Conservation (phyloP, 2,888 invertebrate genomes). For the Tortrix viridana region DNA sequence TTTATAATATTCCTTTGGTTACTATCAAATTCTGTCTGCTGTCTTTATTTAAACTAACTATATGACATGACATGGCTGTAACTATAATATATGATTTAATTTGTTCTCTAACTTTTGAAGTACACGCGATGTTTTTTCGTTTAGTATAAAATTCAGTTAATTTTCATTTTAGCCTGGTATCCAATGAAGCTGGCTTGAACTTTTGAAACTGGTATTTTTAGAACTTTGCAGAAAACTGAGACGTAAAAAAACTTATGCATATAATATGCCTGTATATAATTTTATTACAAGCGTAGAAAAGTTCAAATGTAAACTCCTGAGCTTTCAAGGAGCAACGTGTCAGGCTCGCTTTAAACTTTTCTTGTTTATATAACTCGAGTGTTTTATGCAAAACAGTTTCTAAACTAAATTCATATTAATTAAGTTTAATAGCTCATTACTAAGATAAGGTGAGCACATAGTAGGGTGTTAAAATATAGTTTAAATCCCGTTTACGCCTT, state of each 20-base stretch:
- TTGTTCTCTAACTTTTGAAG: too few relatives aligned
- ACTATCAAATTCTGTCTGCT: too few relatives aligned
- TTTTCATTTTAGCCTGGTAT: too few relatives aligned
- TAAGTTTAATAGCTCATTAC: slow-evolving; percentile 1
- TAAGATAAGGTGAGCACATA: slow-evolving; percentile 2
- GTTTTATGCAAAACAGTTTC: slow-evolving; percentile 16
- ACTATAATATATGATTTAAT: too few relatives aligned
- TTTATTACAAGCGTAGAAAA: not conserved
- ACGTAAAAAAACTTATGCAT: not conserved
- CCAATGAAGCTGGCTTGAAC: too few relatives aligned
- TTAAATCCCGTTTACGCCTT: slow-evolving; percentile 16
- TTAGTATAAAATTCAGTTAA: too few relatives aligned
- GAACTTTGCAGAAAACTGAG: not conserved
- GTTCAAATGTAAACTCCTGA: not conserved
- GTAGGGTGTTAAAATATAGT: slow-evolving; percentile 7
- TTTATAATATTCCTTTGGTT: too few relatives aligned
- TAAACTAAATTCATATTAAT: slow-evolving; percentile 13
- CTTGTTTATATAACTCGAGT: slow-evolving; percentile 14
- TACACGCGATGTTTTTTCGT: too few relatives aligned
- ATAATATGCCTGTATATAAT: slow-evolving; percentile 5
- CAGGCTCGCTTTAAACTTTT: slow-evolving; percentile 12
- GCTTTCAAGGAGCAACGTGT: slow-evolving; percentile 16
- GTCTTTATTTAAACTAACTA: too few relatives aligned
- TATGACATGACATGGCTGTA: too few relatives aligned
- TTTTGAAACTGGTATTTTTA: too few relatives aligned